Evolutionary conservation across 2,888 invertebrate species (phyloP).

Genomic region (Orthosia incerta): DNA sequence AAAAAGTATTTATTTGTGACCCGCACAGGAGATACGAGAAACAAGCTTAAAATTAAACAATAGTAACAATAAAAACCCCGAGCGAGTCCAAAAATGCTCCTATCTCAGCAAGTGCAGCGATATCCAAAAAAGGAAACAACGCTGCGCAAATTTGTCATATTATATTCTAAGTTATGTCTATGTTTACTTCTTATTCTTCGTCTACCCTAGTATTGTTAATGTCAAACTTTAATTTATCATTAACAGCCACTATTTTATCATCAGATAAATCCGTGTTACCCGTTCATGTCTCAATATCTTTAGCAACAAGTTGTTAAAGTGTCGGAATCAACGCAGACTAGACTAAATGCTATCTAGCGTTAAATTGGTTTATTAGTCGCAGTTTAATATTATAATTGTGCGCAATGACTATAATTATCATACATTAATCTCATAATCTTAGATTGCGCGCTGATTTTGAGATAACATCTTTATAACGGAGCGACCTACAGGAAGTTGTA

Average conservation of each 20-base stretch:
- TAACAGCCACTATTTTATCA: background rate
- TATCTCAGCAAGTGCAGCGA: too few species aligned
- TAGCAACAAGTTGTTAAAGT: constrained; percentile 32
- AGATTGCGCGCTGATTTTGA: constrained; percentile 52
- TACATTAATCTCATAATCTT: constrained; percentile 59
- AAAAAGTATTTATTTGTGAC: too few species aligned
- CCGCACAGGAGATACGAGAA: too few species aligned
- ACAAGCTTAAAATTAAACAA: too few species aligned
- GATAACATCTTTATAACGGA: constrained; percentile 53
- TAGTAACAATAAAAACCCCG: too few species aligned
- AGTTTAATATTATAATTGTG: constrained; percentile 58
- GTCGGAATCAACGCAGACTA: constrained; percentile 18
- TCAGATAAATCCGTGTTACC: constrained; percentile 5
- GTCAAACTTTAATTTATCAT: background rate
- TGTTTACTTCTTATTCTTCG: background rate
- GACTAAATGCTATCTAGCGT: constrained; percentile 49
- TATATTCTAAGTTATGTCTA: background rate
- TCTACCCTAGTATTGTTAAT: background rate
- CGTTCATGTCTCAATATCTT: constrained; percentile 28
- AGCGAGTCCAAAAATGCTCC: too few species aligned
- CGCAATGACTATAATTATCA: constrained; percentile 60
- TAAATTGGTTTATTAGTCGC: constrained; percentile 49
- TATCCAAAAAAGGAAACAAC: too few species aligned
- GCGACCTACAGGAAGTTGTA: constrained; percentile 51
- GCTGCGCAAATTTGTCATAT: too few species aligned